Percentiles rank a stretch among this genome's conserved stretches.
These are phyloP conservation scores for Mesorhabditis sp. DNA, from an alignment of 2,888 invertebrate species.

Conservation along the genomic window DNA sequence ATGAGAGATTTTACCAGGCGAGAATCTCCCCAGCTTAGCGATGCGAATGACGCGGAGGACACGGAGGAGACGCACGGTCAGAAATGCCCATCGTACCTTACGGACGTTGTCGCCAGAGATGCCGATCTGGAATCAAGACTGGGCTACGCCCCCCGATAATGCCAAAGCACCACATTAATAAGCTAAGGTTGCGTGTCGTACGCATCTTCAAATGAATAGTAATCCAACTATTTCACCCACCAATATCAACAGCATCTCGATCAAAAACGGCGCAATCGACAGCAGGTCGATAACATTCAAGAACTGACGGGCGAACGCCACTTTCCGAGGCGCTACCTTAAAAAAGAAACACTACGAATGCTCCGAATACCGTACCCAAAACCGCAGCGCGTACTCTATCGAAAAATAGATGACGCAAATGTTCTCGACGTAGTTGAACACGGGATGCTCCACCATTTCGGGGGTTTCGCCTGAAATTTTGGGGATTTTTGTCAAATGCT, in stretches of 20 bases:
- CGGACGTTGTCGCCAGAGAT: slow-evolving; percentile 55
- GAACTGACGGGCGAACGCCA: slow-evolving; percentile 53
- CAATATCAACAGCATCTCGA: slow-evolving; percentile 49
- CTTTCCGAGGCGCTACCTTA: slow-evolving; percentile 16
- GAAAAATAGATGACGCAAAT: slow-evolving; percentile 56
- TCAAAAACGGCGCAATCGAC: slow-evolving; percentile 54
- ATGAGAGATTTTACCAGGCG: slow-evolving; percentile 37
- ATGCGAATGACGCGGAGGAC: slow-evolving; percentile 56
- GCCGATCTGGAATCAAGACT: slow-evolving; percentile 37
- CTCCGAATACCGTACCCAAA: slow-evolving; percentile 11
- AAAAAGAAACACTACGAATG: neutral
- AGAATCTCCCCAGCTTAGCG: slow-evolving; percentile 55
- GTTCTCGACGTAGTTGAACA: slow-evolving; percentile 57
- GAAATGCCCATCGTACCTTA: slow-evolving; percentile 56
- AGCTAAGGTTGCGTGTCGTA: too few relatives aligned
- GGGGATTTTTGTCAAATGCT: too few relatives aligned
- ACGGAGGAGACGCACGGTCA: slow-evolving; percentile 54
- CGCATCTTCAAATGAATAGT: neutral
- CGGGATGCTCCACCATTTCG: slow-evolving; percentile 56
- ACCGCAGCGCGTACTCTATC: slow-evolving; percentile 50
- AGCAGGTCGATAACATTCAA: slow-evolving; percentile 52
- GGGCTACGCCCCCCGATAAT: too few relatives aligned
- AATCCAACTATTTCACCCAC: slow-evolving; percentile 20
- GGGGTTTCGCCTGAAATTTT: too few relatives aligned
- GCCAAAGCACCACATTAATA: too few relatives aligned